Conservation (phyloP, 23 tunicate species). For the Corella eumyota region DNA sequence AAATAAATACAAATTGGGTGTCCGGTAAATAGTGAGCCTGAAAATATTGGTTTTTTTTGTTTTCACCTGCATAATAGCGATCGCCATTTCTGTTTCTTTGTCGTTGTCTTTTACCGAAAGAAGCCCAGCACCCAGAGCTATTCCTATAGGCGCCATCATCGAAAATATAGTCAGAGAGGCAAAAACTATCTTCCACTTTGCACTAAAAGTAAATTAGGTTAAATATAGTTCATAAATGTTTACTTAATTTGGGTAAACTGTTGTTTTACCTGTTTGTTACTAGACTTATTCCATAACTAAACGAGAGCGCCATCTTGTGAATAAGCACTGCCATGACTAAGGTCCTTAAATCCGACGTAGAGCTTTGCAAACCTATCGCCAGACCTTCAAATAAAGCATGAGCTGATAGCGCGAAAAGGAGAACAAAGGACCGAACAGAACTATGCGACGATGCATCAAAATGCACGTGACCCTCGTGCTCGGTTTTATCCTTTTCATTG, state of each 20-base stretch:
- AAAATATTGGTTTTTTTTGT: too few relatives aligned
- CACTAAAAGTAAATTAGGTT: conserved; percentile 5
- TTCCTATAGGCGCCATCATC: conserved; percentile 78
- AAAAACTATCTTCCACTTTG: conserved; percentile 5
- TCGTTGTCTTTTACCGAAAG: conserved; percentile 9
- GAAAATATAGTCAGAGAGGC: conserved; percentile 44
- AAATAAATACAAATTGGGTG: too few relatives aligned
- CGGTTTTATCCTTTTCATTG: neutral
- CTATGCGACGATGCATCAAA: conserved; percentile 34
- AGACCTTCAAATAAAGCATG: conserved; percentile 82
- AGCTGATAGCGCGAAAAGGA: conserved; percentile 54
- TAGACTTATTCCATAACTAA: conserved; percentile 55
- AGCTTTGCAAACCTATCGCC: conserved; percentile 44
- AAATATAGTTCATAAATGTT: neutral
- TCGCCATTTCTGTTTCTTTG: conserved; percentile 17
- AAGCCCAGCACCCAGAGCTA: conserved; percentile 37
- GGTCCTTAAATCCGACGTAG: conserved; percentile 35
- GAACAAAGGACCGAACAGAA: conserved; percentile 30
- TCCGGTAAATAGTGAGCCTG: too few relatives aligned
- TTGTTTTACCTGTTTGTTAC: conserved; percentile 32
- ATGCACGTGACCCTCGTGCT: conserved; percentile 23
- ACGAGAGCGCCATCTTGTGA: conserved; percentile 59
- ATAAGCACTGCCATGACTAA: conserved; percentile 49
- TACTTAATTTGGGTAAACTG: neutral
- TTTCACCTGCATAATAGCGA: conserved; percentile 44